Conservation (phyloP, 2,113 vertebrate genomes). For the Upupa epops region DNA sequence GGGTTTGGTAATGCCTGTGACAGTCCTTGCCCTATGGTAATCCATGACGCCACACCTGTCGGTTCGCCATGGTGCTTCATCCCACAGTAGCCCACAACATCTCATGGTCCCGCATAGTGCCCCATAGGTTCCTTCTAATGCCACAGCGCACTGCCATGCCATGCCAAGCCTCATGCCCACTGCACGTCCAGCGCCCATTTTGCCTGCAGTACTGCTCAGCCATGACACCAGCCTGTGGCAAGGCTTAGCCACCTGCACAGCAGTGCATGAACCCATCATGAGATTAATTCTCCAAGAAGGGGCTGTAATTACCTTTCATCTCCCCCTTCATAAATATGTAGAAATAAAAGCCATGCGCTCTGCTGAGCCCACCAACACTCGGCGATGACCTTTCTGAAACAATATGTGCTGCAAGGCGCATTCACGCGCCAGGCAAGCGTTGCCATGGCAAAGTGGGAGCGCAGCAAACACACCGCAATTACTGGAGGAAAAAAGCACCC, state of each 20-base stretch:
- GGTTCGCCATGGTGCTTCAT: neutral
- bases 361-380: slow-evolving; percentile 30
- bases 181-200: fast-evolving
- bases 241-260: neutral
- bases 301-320: neutral
- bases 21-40: fast-evolving
- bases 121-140: fast-evolving
- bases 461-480: slow-evolving; percentile 27
- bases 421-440: slow-evolving; percentile 41
- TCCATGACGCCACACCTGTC: fast-evolving
- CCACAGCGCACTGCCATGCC: fast-evolving
- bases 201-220: neutral
- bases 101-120: fast-evolving
- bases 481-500: neutral
- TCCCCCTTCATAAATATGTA: neutral
- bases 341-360: neutral
- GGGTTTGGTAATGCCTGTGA: neutral
- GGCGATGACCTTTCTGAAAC: slow-evolving; percentile 60
- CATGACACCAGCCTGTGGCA: neutral
- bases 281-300: neutral
- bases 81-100: fast-evolving
- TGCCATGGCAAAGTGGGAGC: slow-evolving; percentile 63
- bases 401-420: slow-evolving; percentile 34
- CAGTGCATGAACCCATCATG: fast-evolving
- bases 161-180: fast-evolving